Conservation (phyloP, 2,888 invertebrate genomes). For the Pollenia labialis region DNA sequence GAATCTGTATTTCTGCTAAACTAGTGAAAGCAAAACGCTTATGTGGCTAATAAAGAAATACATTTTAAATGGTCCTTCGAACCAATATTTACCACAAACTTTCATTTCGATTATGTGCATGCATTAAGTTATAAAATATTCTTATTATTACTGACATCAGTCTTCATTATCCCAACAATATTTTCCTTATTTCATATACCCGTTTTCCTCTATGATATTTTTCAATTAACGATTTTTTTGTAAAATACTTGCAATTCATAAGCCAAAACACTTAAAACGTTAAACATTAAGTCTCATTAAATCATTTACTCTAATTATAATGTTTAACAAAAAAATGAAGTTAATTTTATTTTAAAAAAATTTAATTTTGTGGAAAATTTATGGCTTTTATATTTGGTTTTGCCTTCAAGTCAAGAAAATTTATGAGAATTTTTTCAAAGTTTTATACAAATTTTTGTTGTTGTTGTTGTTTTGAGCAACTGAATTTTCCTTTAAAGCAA, state of each 20-base stretch:
- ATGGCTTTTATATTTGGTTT: constrained; percentile 58
- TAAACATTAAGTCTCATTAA: constrained; percentile 46
- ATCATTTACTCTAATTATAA: constrained; percentile 53
- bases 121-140: too few relatives aligned
- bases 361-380: constrained; percentile 58
- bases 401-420: constrained; percentile 63
- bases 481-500: constrained; percentile 37
- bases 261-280: neutral
- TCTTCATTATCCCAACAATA: neutral
- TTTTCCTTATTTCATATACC: neutral
- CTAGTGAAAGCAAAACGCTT: too few relatives aligned
- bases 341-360: constrained; percentile 43
- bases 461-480: neutral
- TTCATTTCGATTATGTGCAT: too few relatives aligned
- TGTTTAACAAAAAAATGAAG: constrained; percentile 26
- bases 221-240: constrained; percentile 2
- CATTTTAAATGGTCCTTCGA: too few relatives aligned
- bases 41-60: too few relatives aligned
- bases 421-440: constrained; percentile 43
- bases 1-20: too few relatives aligned
- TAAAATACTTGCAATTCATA: neutral
- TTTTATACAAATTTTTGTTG: constrained; percentile 33
- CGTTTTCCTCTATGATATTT: neutral
- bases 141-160: too few relatives aligned
- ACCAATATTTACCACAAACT: too few relatives aligned